Conservation (phyloP, 2,888 invertebrate species). For the Andrena praecox region DNA sequence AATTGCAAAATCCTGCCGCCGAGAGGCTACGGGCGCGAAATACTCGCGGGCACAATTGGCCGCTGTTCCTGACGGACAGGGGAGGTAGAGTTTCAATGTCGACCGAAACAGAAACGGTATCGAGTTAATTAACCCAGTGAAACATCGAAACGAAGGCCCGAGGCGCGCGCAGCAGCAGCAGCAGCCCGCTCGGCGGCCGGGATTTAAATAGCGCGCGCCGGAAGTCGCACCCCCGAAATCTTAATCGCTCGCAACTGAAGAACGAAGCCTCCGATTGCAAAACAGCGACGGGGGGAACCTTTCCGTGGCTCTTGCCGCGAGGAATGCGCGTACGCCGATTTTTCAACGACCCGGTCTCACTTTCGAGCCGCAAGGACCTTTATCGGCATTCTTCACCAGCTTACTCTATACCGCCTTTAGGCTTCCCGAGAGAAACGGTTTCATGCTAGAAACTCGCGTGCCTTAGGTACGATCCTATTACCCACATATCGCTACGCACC, state of each 20-base stretch:
- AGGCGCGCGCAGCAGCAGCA: background rate
- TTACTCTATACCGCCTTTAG: too few relatives aligned
- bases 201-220: constrained; percentile 15
- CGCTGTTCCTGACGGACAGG: background rate
- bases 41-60: background rate
- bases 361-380: too few relatives aligned
- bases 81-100: constrained; percentile 4
- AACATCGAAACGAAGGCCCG: background rate
- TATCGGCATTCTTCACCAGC: too few relatives aligned
- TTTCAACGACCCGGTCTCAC: too few relatives aligned
- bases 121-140: background rate
- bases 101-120: background rate
- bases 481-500: background rate
- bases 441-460: background rate
- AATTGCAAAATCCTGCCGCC: background rate
- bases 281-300: background rate
- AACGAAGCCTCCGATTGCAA: background rate
- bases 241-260: background rate
- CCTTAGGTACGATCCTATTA: background rate
- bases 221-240: constrained; percentile 13
- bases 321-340: too few relatives aligned
- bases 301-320: too few relatives aligned
- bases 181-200: background rate
- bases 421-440: background rate
- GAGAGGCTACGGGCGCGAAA: background rate